Evolutionary conservation across 2,888 invertebrate species (phyloP).

Genomic region (Fragum sueziense): DNA sequence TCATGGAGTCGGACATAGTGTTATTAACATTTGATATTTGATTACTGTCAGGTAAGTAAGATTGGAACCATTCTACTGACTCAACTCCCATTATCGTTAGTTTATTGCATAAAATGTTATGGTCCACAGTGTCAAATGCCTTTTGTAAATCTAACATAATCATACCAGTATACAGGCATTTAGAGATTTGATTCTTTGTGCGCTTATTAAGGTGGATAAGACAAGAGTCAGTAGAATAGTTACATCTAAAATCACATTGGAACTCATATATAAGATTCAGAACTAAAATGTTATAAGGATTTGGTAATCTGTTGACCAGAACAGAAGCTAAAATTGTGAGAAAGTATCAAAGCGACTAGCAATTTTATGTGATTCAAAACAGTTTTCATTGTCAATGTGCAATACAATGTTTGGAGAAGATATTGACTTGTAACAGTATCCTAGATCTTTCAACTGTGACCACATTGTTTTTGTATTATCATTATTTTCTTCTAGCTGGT

Average conservation of each 20-base stretch:
- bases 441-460: too few species aligned
- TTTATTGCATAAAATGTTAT: constrained; percentile 15
- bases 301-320: too few species aligned
- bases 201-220: constrained; percentile 23
- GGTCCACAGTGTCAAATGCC: constrained; percentile 27
- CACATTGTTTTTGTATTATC: too few species aligned
- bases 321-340: too few species aligned
- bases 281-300: too few species aligned
- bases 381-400: too few species aligned
- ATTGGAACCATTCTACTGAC: constrained; percentile 10
- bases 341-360: too few species aligned
- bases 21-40: constrained; percentile 8
- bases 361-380: too few species aligned
- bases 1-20: background rate
- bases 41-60: constrained; percentile 10
- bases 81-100: constrained; percentile 7
- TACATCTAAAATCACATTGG: constrained; percentile 38
- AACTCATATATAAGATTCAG: constrained; percentile 38
- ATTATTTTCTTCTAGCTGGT: too few species aligned
- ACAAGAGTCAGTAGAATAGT: constrained; percentile 19
- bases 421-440: too few species aligned
- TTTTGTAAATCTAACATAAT: constrained; percentile 25
- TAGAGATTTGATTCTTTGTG: constrained; percentile 21
- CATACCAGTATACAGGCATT: constrained; percentile 34
- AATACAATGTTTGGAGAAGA: too few species aligned